Conservation (phyloP, 2,797 vertebrate species). For the Microcaecilia unicolor region DNA sequence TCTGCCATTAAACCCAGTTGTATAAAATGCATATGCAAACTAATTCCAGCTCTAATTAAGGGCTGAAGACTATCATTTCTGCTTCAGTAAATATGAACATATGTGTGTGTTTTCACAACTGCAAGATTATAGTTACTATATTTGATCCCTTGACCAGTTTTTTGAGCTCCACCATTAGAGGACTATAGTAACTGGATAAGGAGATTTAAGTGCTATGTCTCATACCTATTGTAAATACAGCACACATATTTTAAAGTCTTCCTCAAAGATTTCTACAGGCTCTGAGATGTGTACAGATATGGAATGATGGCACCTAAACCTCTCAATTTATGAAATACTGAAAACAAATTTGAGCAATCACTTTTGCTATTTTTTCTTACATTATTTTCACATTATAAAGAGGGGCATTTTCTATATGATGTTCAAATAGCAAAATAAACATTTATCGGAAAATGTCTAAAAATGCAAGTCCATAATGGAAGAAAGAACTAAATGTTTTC, state of each 20-base stretch:
- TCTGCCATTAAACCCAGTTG: conserved; percentile 16
- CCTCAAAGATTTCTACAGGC: conserved; percentile 1
- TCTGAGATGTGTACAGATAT: neutral
- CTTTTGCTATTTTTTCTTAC: too few relatives aligned
- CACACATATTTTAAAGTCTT: conserved; percentile 5
- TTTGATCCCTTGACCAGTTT: conserved; percentile 16
- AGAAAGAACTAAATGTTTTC: too few relatives aligned
- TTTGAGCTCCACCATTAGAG: conserved; percentile 5
- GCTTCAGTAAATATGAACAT: conserved; percentile 32
- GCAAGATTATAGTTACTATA: conserved; percentile 19
- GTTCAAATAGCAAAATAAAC: too few relatives aligned
- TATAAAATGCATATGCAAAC: conserved; percentile 28
- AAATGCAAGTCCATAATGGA: too few relatives aligned
- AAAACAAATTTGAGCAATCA: too few relatives aligned
- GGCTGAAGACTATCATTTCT: conserved; percentile 29
- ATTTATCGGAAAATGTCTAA: too few relatives aligned
- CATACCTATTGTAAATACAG: neutral
- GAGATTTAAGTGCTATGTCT: conserved; percentile 6
- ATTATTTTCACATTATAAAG: too few relatives aligned
- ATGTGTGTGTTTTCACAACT: conserved; percentile 38
- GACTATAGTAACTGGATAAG: conserved; percentile 3
- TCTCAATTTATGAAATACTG: conserved; percentile 1
- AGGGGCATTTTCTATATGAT: too few relatives aligned
- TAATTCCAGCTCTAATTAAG: conserved; percentile 29
- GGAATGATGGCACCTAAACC: neutral